Conservation (phyloP, 1,140 invertebrate species). For the Adelges cooleyi region DNA sequence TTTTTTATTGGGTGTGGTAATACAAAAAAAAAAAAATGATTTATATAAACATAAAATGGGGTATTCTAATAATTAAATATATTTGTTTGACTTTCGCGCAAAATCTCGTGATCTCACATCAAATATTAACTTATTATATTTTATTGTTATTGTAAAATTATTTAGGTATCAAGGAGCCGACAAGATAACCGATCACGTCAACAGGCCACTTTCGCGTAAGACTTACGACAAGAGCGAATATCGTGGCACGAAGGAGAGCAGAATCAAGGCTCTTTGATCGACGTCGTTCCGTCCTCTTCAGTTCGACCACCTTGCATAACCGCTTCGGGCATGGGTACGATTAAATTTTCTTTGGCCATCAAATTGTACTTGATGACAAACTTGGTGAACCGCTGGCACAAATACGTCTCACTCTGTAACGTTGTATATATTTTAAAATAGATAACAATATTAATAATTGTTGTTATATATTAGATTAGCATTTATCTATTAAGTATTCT, state of each 20-base stretch:
- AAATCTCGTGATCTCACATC: no score
- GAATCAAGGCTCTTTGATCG: constrained; percentile 11
- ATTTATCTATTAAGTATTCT: no score
- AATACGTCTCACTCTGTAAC: constrained; percentile 69
- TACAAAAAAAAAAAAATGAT: neutral
- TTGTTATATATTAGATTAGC: no score
- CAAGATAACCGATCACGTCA: constrained; percentile 13
- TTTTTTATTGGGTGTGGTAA: neutral
- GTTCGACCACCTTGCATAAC: constrained; percentile 41
- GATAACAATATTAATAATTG: constrained; percentile 22
- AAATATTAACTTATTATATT: no score
- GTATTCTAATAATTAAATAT: neutral
- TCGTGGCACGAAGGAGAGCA: constrained; percentile 7
- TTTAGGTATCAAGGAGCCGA: constrained; percentile 22
- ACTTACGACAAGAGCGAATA: constrained; percentile 17
- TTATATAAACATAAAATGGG: no score
- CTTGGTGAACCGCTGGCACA: constrained; percentile 92
- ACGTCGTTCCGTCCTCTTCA: constrained; percentile 18
- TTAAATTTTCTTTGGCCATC: constrained; percentile 96
- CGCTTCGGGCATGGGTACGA: constrained; percentile 86
- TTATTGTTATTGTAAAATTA: neutral
- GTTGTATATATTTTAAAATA: constrained; percentile 11
- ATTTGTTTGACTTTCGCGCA: no score
- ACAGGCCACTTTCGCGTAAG: constrained; percentile 6
- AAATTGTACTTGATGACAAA: constrained; percentile 98